Evolutionary conservation across 2,888 invertebrate species (phyloP), one percentile per base, ranked within the genome.

Genomic region (Mesorhabditis spiculigera): DNA sequence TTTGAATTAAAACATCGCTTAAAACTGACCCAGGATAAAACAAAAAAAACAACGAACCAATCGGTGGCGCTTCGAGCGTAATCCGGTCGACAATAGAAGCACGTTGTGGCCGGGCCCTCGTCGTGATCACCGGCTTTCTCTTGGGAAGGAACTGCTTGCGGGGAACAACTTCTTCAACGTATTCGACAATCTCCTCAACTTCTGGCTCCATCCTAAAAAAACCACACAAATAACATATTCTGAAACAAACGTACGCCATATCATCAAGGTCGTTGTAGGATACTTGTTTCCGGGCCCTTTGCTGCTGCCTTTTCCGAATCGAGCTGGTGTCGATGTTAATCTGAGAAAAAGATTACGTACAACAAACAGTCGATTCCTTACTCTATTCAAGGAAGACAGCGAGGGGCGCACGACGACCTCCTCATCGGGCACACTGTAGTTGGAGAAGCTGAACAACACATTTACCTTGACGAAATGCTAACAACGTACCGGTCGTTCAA

Each of bases 401-500:
- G 28, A 28, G 28, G 28, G 28, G 28, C 28, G 28, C 28, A 28
- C 28, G 28, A 28, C 28, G 28, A 28, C 28, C 28, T 28, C 28
- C n/a, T 50, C 58, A n/a, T 13, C n/a, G 58, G 58, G 58, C n/a
- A 13, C 58, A n/a, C n/a, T 50, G 8, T 13, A n/a, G n/a, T 50
- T 50, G 58, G 58, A 10, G n/a, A 50, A 50, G 8, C 58, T 50
- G n/a, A 50, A 50, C 58, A 50, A 50, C 8, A 50, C 8, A 50
- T 28, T 28, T 28, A 1, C 28, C 28, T 28, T 28, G 28, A 28
- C 3, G 28, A 28, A 28, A 28, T 2, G n/a, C 8, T n/a, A 50
- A 50, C 8, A 50, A 50, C 58, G 8, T n/a, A 50, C 58, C 58
- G 58, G n/a, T 50, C 58, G 58, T 50, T 50, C n/a, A 50, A 50